Base-by-base conservation (phyloP, 1,140 invertebrate species). In the Venustaconcha ellipsiformis region DNA sequence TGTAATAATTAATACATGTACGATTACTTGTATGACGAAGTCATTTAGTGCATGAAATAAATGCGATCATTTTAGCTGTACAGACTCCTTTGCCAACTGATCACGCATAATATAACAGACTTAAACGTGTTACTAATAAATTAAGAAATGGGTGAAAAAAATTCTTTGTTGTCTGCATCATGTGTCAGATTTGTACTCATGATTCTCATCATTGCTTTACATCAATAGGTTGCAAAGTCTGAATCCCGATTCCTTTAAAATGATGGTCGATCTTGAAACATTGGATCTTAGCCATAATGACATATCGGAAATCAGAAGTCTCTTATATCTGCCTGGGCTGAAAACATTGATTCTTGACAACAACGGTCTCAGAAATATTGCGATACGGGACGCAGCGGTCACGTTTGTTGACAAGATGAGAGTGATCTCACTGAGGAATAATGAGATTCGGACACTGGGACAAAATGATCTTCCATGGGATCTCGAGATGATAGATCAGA, bases 271-370 rank as follows among this genome's bases (percentile, higher is more conserved):
- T 14, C 55, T 77, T 11, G 14, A 72, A 14, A 67, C 59, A 3
- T n/a, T 77, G 18, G 75, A 77, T 55, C 58, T 77, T 57, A 77
- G 75, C 30, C 75, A 77, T 55, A 77, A 77, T 56, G 15, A 55
- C 15, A 62, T 77, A 23, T 62, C 14, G 2, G 70, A 68, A n/a
- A 18, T 77, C 56, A 57, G 62, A 1, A 18, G 57, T 23, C 57
- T 77, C 15, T 70, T 66, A 2, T 59, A 62, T 37, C 26, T 77
- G 58, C 75, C 75, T 2, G 75, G 2, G 65, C 17, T 77, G 18
- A 20, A 23, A 4, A 72, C 70, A 12, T 72, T 62, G 70, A 57
- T 71, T 13, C 65, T 77, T 15, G 70, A 77, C 20, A 72, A 55
- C n/a, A 77, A 77, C 63, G 57, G 17, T 12, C 72, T 77, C 13